Percentiles rank a stretch among this genome's conserved stretches.
Evolutionary conservation across 2,888 invertebrate genomes (phyloP).

Genomic region (Sinotaia quadrata): DNA sequence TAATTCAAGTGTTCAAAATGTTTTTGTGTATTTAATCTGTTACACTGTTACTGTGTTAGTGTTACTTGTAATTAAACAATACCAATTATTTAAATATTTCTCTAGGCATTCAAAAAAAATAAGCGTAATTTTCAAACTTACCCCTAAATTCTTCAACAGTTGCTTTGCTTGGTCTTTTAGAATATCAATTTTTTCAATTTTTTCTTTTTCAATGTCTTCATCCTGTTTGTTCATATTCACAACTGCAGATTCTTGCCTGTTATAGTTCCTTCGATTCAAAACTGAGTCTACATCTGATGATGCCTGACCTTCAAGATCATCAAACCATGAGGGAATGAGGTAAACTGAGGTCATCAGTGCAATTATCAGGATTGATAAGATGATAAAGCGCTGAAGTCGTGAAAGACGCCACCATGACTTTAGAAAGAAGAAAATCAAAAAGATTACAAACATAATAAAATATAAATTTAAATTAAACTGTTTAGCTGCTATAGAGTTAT

Average conservation of each 20-base stretch:
- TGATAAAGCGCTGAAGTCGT: constrained; percentile 64
- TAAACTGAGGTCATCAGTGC: constrained; percentile 55
- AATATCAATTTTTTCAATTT: constrained; percentile 44
- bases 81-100: no score
- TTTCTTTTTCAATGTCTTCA: not conserved
- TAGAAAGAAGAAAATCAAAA: constrained; percentile 29
- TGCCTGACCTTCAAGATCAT: constrained; percentile 29
- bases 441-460: not conserved
- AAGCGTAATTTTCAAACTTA: constrained; percentile 23
- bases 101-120: no score
- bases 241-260: constrained; percentile 8
- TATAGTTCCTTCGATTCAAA: constrained; percentile 5
- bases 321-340: constrained; percentile 51
- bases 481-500: no score
- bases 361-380: constrained; percentile 54
- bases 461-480: not conserved
- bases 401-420: constrained; percentile 69
- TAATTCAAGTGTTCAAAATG: no score
- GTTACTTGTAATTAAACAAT: no score
- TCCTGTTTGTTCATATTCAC: constrained; percentile 16
- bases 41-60: no score
- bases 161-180: constrained; percentile 42
- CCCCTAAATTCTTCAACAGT: constrained; percentile 43
- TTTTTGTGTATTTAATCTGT: no score
- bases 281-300: not conserved